Percentiles rank a stretch among this genome's conserved stretches.
Conservation (phyloP, 2,113 vertebrate species). For the Actenoides hombroni region DNA sequence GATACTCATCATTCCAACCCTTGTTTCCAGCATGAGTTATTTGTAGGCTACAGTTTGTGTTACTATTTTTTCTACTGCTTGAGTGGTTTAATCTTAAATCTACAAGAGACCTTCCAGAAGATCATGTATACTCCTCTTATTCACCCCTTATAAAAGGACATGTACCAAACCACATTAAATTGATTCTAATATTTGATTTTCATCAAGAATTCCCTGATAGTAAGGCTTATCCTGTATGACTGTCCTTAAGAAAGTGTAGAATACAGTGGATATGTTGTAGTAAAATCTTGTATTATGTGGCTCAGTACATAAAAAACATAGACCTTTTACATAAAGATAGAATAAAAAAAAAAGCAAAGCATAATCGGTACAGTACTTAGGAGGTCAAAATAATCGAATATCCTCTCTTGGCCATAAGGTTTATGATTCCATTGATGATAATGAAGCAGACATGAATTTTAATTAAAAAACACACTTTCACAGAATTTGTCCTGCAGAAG, state of each 20-base stretch:
- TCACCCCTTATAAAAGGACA: not conserved
- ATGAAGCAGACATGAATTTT: not conserved
- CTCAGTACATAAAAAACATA: not conserved
- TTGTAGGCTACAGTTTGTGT: not conserved
- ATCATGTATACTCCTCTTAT: accelerated
- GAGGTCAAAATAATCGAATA: not conserved
- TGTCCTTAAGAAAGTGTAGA: not conserved
- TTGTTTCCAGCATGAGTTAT: not conserved
- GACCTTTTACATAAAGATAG: not conserved
- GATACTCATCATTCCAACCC: not conserved
- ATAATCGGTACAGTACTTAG: not conserved
- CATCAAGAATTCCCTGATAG: not conserved
- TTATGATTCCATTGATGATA: not conserved
- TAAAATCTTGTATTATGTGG: not conserved
- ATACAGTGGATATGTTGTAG: not conserved
- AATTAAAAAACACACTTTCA: not conserved
- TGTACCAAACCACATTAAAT: not conserved
- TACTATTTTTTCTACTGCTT: not conserved
- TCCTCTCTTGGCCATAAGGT: not conserved
- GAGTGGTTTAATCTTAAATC: not conserved
- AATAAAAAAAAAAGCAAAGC: too few species aligned
- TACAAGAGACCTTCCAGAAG: not conserved
- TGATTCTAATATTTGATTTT: not conserved
- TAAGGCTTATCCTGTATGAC: not conserved
- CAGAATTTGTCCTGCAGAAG: not conserved